Conservation (phyloP, 2,888 invertebrate species). For the Chesias legatella region DNA sequence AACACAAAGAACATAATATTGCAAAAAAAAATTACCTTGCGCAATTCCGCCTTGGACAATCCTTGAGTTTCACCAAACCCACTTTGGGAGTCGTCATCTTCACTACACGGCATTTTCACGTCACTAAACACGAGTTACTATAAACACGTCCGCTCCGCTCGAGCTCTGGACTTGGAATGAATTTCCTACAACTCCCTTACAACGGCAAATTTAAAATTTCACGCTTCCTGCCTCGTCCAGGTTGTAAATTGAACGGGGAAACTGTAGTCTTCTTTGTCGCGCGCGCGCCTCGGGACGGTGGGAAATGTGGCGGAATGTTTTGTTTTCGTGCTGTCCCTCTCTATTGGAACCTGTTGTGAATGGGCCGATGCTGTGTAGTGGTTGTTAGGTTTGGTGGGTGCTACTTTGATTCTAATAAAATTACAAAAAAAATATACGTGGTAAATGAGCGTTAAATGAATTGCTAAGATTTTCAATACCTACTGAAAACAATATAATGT, state of each 20-base stretch:
- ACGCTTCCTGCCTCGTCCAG: constrained; percentile 47
- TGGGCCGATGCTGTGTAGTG: constrained; percentile 42
- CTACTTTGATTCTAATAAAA: constrained; percentile 47
- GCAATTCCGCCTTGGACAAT: constrained; percentile 85
- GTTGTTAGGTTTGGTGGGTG: constrained; percentile 31
- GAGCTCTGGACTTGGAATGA: constrained; percentile 44
- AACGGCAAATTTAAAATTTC: constrained; percentile 64
- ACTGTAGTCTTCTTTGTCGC: constrained; percentile 46
- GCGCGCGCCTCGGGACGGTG: constrained; percentile 42
- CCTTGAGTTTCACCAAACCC: constrained; percentile 77
- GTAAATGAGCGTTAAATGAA: constrained; percentile 7
- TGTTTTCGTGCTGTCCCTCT: constrained; percentile 75
- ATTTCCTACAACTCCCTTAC: constrained; percentile 31
- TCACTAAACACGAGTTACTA: not conserved
- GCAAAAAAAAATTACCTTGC: constrained; percentile 75
- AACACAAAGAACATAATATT: no score
- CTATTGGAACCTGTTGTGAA: constrained; percentile 65
- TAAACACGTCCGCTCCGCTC: constrained; percentile 39
- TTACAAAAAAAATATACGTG: constrained; percentile 6
- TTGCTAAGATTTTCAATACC: no score
- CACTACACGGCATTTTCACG: constrained; percentile 37
- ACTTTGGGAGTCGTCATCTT: constrained; percentile 80
- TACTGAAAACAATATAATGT: no score
- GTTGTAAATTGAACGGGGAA: constrained; percentile 34
- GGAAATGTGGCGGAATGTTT: constrained; percentile 78